phyloP scores from a whole-genome alignment of 2,797 vertebrate species.

The Argyrosomus regius region DNA sequence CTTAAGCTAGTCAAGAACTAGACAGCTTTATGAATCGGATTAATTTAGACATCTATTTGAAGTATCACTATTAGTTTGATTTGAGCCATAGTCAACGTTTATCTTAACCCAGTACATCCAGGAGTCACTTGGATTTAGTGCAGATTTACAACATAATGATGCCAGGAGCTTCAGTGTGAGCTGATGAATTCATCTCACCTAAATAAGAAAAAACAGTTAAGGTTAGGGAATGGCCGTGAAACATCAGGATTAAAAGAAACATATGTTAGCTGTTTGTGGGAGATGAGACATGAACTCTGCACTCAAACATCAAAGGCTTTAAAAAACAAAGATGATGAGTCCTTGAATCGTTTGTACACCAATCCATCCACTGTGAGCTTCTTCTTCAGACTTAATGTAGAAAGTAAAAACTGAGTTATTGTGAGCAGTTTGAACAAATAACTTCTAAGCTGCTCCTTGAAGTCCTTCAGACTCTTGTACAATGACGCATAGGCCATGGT shows the following conservation, averaged over 20 bases:
- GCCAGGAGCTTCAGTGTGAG: not conserved
- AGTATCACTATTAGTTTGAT: not conserved
- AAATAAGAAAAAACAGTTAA: not conserved
- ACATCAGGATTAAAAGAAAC: not conserved
- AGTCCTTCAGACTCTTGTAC: conserved; percentile 11
- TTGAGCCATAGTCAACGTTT: not conserved
- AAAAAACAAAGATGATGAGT: not conserved
- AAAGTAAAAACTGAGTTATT: not conserved
- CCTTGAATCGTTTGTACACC: too few relatives aligned
- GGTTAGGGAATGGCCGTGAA: not conserved
- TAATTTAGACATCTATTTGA: not conserved
- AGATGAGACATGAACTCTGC: not conserved
- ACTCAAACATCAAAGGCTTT: not conserved
- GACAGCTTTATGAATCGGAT: not conserved
- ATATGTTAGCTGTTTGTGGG: not conserved
- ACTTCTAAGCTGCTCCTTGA: not conserved
- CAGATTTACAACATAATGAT: not conserved
- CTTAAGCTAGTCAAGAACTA: not conserved
- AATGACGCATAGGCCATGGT: conserved; percentile 7
- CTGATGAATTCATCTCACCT: not conserved
- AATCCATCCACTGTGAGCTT: not conserved
- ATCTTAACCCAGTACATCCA: not conserved
- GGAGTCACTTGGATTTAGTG: not conserved
- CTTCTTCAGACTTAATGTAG: not conserved
- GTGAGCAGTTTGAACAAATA: not conserved